Evolutionary conservation across 1,140 invertebrate species (phyloP), one percentile per base, ranked within the genome.

Genomic region (Scaptomyza graminum): DNA sequence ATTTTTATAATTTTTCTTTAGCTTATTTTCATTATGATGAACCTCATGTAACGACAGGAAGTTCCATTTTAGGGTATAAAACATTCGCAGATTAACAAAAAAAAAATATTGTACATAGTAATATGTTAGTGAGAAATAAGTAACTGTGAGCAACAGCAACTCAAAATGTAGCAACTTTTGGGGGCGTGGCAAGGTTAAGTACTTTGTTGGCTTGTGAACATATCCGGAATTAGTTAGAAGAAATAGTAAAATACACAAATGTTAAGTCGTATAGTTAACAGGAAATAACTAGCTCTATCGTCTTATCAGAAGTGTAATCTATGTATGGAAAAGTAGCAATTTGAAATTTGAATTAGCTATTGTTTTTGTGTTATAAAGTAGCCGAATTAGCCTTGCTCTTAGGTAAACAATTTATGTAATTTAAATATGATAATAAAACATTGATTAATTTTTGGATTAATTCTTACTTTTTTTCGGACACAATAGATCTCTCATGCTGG

Each of bases 251-350:
- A n/a, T n/a, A n/a, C n/a, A n/a, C 34, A 22, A 39, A 8, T 41
- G 16, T 12, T 3, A 52, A 63, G 31, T 25, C 25, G 34, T 25
- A 43, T 49, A 46, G 13, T 34, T 13, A 31, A 44, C 0, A 34
- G 68, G 54, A 59, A 71, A 71, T 60, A 63, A 67, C 39, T 55
- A 8, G 47, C 49, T 44, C 44, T 31, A 41, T 28, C 52, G 16
- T 54, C 50, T 64, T 55, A 72, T 60, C 39, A 54, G 47, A 43
- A 59, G 61, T 71, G 63, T 50, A 59, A 55, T 60, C 51, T 55
- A 67, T 60, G 47, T 49, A 41, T 41, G n/a, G 5, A 12, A 41
- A n/a, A 41, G 37, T 5, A 41, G 37, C 37, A n/a, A 39, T 12
- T 8, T 12, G 9, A 12, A 39, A 39, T 39, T 11, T 11, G 34